Base-by-base conservation (phyloP, 2,888 invertebrate species). In the Drosophila pseudotalamancana region DNA sequence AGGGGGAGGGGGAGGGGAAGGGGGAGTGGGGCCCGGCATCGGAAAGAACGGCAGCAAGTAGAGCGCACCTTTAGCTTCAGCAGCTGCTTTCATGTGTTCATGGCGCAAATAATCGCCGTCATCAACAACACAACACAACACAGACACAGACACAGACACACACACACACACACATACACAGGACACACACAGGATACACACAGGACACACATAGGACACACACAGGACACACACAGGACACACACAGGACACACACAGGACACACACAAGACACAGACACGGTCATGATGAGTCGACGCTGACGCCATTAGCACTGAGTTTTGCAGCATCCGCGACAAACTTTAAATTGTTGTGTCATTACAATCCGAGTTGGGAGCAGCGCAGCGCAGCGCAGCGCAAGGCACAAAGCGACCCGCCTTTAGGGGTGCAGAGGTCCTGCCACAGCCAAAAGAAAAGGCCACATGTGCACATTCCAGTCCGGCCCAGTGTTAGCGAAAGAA, bases 341-440 rank as follows among this genome's bases (percentile, higher is more conserved):
- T 87, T 83, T 87, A 87, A 83, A 83, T 83, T 83, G 88, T 87
- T 87, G 87, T 86, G 77, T 82, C 82, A 85, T 82, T 87, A 82
- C 85, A 78, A 85, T 87, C 71, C 79, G 66, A 83, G 82, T 62
- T 68, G 69, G 43, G 34, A 55, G 73, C 49, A 21, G 31, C 8
- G 40, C 46, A 11, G 27, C 39, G 1, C 39, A 34, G 27, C 19
- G 49, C 53, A 18, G 23, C 45, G 31, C 25, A 23, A n/a, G 16
- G 23, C 53, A 34, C 32, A 23, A 9, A 4, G 29, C 4, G 29
- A 25, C 34, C 32, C 40, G 53, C 40, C 63, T 60, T 48, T 18
- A n/a, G 31, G 35, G 43, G 21, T 5, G 16, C 12, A 35, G 31
- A 45, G 42, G 27, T 48, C 37, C 51, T 66, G 51, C 18, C 49